These are phyloP conservation scores for Neostethus bicornis DNA, from an alignment of 2,797 vertebrate species.

Conservation along the genomic window DNA sequence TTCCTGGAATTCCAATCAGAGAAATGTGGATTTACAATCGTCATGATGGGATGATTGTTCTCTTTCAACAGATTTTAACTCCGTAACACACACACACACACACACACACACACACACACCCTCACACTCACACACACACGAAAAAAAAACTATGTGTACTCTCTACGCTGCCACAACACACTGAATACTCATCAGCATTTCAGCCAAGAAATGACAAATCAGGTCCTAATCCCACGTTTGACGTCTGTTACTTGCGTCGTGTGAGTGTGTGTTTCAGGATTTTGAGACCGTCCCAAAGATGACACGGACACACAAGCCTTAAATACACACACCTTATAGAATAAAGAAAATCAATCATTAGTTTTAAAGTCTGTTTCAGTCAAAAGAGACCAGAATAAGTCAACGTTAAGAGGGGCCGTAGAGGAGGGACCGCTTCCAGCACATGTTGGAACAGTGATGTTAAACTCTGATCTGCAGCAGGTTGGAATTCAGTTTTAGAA, in stretches of 20 bases:
- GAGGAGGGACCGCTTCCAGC: too few species aligned
- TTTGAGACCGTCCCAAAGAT: conserved; percentile 23
- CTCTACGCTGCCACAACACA: conserved; percentile 43
- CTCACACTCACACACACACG: conserved; percentile 34
- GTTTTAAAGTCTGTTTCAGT: too few species aligned
- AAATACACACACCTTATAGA: background rate
- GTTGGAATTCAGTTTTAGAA: too few species aligned
- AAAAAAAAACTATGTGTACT: too few species aligned
- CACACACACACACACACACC: conserved; percentile 16
- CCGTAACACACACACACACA: conserved; percentile 8
- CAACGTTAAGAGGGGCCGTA: too few species aligned
- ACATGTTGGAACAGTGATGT: too few species aligned
- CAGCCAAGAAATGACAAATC: conserved; percentile 65
- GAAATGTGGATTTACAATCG: conserved; percentile 47
- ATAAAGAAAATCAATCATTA: too few species aligned
- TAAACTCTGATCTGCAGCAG: too few species aligned
- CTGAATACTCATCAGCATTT: conserved; percentile 64
- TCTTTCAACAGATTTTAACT: conserved; percentile 44
- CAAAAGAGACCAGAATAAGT: too few species aligned
- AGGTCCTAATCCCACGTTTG: conserved; percentile 53
- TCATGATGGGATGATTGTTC: conserved; percentile 58
- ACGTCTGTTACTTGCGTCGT: conserved; percentile 43
- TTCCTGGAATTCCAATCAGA: conserved; percentile 56
- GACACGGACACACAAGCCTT: conserved; percentile 11
- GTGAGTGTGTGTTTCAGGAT: conserved; percentile 13